Evolutionary conservation across 2,113 vertebrate species (phyloP), one percentile per base, ranked within the genome.

Genomic region (Dasyornis broadbenti): DNA sequence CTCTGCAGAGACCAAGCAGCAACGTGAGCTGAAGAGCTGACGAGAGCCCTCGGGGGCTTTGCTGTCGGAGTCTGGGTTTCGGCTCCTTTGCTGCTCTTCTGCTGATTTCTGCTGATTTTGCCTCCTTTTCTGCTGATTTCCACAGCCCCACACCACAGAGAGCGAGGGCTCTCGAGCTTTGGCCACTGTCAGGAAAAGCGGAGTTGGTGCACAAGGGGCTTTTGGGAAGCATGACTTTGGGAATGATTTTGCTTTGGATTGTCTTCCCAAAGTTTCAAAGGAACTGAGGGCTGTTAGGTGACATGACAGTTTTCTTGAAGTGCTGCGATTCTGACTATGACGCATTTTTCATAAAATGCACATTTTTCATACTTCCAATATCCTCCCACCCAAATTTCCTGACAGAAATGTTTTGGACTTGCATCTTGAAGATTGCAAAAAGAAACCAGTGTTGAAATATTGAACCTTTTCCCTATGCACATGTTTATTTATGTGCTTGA

Each of bases 401-500:
- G 49, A 75, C 52, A 54, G 85, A 93, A 92, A 39, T 33, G 15
- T 63, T 84, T 87, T 66, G 40, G 47, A 60, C 40, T 79, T 54
- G 6, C 52, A 18, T 52, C 82, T 81, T 71, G 76, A 22, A 64
- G 57, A 30, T 2, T 60, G 66, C 61, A 87, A n/a, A 69, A 49
- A 39, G 66, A 53, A 96, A 30, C 8, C 37, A 15, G 20, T 44
- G 37, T 45, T 89, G 89, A 88, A 93, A 72, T 79, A 93, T 30
- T 44, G 63, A 89, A 92, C 52, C 21, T n/a, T 21, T 64, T 86
- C 82, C 71, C 75, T 21, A 3, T 31, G 82, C 59, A 60, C 45
- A 44, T 78, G 50, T 72, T 93, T 93, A 59, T 90, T 90, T 85
- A 76, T 89, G 77, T 66, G 81, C 80, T 86, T 86, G 71, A 89